Conservation (phyloP, 2,797 vertebrate genomes). For the Vespertilio murinus region DNA sequence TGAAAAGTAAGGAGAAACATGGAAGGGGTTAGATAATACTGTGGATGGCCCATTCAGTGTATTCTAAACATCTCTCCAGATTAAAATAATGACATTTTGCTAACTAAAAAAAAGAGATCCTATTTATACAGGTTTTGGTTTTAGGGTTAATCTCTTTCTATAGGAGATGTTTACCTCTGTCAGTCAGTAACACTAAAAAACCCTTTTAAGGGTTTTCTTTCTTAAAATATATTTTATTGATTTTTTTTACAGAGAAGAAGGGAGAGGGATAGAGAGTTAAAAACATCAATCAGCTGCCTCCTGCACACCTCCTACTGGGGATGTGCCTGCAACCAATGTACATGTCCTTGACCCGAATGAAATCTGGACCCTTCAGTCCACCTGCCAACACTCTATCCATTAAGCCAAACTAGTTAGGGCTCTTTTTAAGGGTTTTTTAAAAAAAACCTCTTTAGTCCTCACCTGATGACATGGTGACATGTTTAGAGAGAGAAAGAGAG, state of each 20-base stretch:
- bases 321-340: too few relatives aligned
- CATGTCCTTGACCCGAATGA: too few relatives aligned
- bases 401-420: too few relatives aligned
- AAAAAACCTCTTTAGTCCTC: background rate
- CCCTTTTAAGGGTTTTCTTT: background rate
- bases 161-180: background rate
- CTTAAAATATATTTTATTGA: too few relatives aligned
- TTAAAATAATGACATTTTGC: slow-evolving; percentile 27
- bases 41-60: background rate
- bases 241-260: too few relatives aligned
- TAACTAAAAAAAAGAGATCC: background rate
- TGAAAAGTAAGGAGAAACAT: background rate
- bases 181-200: background rate
- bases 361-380: too few relatives aligned
- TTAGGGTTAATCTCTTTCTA: background rate
- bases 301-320: too few relatives aligned
- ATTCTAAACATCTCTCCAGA: background rate
- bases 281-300: too few relatives aligned
- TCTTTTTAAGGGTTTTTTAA: background rate
- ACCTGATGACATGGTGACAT: background rate
- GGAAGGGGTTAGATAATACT: background rate
- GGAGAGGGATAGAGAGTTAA: too few relatives aligned
- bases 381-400: too few relatives aligned
- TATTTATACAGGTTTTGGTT: background rate
- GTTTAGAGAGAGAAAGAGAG: background rate